Conservation (phyloP, 1,140 invertebrate genomes). For the Halyomorpha halys region DNA sequence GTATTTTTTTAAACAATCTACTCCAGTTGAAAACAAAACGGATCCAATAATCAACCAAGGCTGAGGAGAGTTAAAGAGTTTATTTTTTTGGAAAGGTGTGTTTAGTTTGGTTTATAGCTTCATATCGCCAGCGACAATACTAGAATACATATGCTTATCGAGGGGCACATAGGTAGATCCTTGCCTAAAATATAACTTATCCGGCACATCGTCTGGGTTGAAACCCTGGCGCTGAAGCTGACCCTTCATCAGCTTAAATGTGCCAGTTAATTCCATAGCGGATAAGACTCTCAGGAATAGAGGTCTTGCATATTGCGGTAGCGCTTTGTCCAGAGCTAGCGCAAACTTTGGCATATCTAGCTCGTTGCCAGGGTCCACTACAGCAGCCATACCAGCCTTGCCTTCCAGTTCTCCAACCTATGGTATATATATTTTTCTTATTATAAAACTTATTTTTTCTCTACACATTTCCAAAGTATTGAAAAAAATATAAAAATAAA, state of each 20-base stretch:
- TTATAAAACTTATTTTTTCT: too few relatives aligned
- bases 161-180: slow-evolving; percentile 50
- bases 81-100: neutral
- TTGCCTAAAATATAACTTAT: slow-evolving; percentile 61
- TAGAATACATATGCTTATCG: slow-evolving; percentile 52
- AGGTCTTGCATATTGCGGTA: slow-evolving; percentile 78
- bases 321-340: slow-evolving; percentile 49
- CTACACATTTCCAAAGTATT: too few relatives aligned
- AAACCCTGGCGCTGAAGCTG: slow-evolving; percentile 72
- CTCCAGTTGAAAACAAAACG: neutral
- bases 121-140: slow-evolving; percentile 37
- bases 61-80: neutral
- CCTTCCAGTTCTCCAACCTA: slow-evolving; percentile 73
- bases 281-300: slow-evolving; percentile 73
- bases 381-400: slow-evolving; percentile 89
- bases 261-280: slow-evolving; percentile 43
- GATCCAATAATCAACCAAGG: too few relatives aligned
- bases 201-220: slow-evolving; percentile 48
- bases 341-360: slow-evolving; percentile 55
- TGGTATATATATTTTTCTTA: too few relatives aligned
- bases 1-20: neutral
- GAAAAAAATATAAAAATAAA: neutral
- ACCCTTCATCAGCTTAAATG: slow-evolving; percentile 83
- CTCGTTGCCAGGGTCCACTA: slow-evolving; percentile 60
- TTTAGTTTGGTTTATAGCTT: slow-evolving; percentile 4